A percentile compares a stretch with the other conserved stretches of the same genome.
Conservation (phyloP, 2,888 invertebrate genomes). For the Lysandra bellargus region DNA sequence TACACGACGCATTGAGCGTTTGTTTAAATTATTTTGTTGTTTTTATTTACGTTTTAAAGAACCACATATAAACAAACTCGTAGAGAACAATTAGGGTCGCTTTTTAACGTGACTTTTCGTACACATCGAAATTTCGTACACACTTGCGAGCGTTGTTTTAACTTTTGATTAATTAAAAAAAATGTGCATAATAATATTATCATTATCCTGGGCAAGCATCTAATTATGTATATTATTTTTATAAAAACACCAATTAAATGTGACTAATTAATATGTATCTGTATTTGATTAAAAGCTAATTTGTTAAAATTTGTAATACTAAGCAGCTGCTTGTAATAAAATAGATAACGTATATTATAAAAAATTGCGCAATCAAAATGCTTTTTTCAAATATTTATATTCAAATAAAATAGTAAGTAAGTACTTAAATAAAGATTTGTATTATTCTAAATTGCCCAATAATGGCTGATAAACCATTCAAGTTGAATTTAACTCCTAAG, state of each 20-base stretch:
- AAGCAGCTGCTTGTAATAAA: background rate
- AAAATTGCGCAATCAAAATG: background rate
- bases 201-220: background rate
- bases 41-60: background rate
- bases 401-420: background rate
- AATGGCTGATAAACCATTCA: no score
- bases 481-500: no score
- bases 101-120: no score
- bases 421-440: no score
- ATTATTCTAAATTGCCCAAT: no score
- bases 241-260: background rate
- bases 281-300: constrained; percentile 5
- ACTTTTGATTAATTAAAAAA: no score
- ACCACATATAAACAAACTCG: background rate
- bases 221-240: background rate
- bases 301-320: background rate
- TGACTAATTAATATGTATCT: background rate
- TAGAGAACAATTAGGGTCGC: background rate
- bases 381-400: background rate
- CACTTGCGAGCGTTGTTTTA: background rate
- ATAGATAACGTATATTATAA: background rate
- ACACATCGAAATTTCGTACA: no score
- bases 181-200: no score
- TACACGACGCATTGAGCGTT: constrained; percentile 44
- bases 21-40: constrained; percentile 39